A percentile compares a stretch with the other conserved stretches of the same genome.
These are phyloP conservation scores for Colaptes auratus DNA, from an alignment of 2,113 vertebrate species.

Conservation along the genomic window DNA sequence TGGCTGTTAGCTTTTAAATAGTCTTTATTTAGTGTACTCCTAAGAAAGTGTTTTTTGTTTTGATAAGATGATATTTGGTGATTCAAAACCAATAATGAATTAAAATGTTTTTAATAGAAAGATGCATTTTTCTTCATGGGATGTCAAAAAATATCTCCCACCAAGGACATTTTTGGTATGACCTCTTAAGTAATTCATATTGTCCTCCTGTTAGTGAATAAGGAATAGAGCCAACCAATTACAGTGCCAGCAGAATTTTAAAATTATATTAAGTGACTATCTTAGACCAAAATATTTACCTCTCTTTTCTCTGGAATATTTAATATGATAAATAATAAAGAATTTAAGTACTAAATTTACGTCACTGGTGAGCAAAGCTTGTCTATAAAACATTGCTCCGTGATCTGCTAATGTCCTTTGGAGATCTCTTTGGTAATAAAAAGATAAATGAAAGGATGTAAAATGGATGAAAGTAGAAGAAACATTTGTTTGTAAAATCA, in stretches of 20 bases:
- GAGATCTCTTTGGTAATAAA: background rate
- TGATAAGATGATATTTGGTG: background rate
- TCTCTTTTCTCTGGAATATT: too few species aligned
- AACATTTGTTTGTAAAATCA: background rate
- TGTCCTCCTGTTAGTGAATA: too few species aligned
- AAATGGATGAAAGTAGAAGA: background rate
- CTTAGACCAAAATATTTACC: too few species aligned
- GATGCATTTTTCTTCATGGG: background rate
- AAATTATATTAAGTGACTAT: too few species aligned
- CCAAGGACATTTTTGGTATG: too few species aligned
- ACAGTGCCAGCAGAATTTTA: too few species aligned
- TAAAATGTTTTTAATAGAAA: background rate
- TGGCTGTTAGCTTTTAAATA: background rate
- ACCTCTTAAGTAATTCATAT: too few species aligned
- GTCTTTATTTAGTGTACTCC: rapidly evolving
- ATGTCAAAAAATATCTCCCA: background rate
- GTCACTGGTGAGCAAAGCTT: too few species aligned
- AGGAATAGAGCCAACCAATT: too few species aligned
- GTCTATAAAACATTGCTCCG: background rate
- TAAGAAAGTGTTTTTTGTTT: background rate
- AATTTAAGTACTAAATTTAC: too few species aligned
- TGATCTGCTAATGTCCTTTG: background rate
- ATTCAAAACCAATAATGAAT: too few species aligned
- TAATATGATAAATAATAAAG: too few species aligned
- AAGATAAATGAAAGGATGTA: background rate